Evolutionary conservation across 2,113 vertebrate genomes (phyloP), one percentile per base, ranked within the genome.

Genomic region (Sinocyclocheilus anophthalmus): DNA sequence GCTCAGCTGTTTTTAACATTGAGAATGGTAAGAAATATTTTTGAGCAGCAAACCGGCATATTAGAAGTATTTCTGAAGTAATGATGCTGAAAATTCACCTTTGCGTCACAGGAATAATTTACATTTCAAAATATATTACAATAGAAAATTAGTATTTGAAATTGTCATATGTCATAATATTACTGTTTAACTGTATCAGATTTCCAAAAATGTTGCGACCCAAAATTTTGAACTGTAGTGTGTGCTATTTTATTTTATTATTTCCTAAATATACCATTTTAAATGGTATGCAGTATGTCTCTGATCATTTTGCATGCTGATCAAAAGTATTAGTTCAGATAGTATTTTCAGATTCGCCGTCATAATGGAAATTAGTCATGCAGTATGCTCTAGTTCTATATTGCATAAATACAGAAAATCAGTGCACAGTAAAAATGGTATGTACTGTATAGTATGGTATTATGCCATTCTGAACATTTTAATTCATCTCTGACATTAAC

Each of bases 201-300:
- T 30, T 14, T 14, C 4, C 26, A 65, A 30, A 48, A 39, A 6
- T 7, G 0, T 7, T 6, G 42, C 2, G 42, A 45, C 42, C 9
- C 42, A 2, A 2, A 45, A 13, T 50, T 50, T 50, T 13, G 11
- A 45, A 3, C 48, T 13, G 48, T 50, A 50, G 48, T 50, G 48
- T 50, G 48, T 1, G 12, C 48, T 50, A 13, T 45, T 10, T 45
- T 45, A 10, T 50, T 50, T 48, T 50, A 13, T 3, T 50, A 50
- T 13, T 50, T 50, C 13, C 3, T 30, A 30, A 7, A 67, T 16
- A 1, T 92, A 86, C 69, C 65, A 13, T 50, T 50, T 50, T 50
- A 13, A 50, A 50, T 50, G 48, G 2, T 50, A 50, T 50, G 39
- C 39, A 39, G 39, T 39, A 39, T 39, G 39, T 39, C 39, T 39